Evolutionary conservation across 2,888 invertebrate genomes (phyloP), one percentile per base, ranked within the genome.

Genomic region (Steinernema hermaphroditum): DNA sequence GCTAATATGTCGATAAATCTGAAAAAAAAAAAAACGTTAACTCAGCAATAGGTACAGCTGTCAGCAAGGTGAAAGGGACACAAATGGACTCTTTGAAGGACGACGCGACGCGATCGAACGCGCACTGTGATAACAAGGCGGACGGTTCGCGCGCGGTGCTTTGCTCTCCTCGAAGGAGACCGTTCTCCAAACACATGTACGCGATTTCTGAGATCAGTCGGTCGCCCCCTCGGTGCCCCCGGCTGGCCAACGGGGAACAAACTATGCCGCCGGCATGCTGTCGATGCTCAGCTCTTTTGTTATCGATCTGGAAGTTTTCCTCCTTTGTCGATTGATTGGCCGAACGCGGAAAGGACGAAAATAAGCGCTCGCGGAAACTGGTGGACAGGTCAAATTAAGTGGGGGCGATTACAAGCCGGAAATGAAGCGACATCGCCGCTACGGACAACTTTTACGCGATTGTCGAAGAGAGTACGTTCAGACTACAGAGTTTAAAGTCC

Each of bases 61-160:
- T 12, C 62, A 62, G 62, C 32, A 32, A 32, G 62, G 62, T 62
- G 62, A 62, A 62, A 1, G 14, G 62, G 62, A 16, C 29, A 62
- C 62, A 27, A 29, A 62, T 62, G 62, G 62, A 62, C 62, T 34
- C 62, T 34, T 29, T 32, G 62, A 14, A 62, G 32, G 62, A 62
- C 62, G 62, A 22, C 29, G 27, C 62, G 29, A 14, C 27, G 62
- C 62, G 62, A 62, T 22, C 62, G 62, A 27, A 9, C 29, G 62
- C 29, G 62, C 62, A 27, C 29, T 2, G 62, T 32, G 62, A 62
- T 62, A 62, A 62, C 62, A 62, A 62, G 62, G 62, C 62, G 62
- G 62, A 62, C 62, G 62, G 62, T 62, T 62, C 29, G 62, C 32
- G 62, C 62, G 62, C 62, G 62, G 29, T 24, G n/a, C n/a, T n/a